Base-by-base conservation (phyloP, 2,888 invertebrate species). In the Chironomus riparius region DNA sequence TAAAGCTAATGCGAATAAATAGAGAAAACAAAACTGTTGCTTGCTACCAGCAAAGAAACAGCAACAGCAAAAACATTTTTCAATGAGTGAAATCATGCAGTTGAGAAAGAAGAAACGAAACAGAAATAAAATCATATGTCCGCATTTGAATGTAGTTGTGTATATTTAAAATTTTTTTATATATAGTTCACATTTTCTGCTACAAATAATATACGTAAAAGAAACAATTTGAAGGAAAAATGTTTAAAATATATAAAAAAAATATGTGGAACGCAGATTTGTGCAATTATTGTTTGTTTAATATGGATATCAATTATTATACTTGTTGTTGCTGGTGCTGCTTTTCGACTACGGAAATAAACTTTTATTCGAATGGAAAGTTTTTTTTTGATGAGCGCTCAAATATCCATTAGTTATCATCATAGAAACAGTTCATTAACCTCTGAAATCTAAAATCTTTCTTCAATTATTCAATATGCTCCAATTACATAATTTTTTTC, bases 301-400 rank as follows among this genome's bases (percentile, higher is more conserved):
- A 56, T 56, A 18, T 65, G 65, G 65, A 65, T 65, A 65, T 65
- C 65, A 65, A 65, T 65, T 65, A 65, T 65, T 13, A 65, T 24
- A 13, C 65, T 62, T 62, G 38, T 38, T 38, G 38, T 38, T 38
- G 38, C 10, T 38, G 38, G 7, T 38, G 38, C 10, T 10, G 38
- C 7, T 38, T 65, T 65, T 65, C 22, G 65, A 22, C 65, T 21
- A 12, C 65, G 65, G 65, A 65, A 65, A 65, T 65, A 21, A 65
- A 21, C 13, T 24, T 65, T 65, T 65, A 24, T 21, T 4, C 13
- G 65, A 65, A 21, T 65, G 65, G 65, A 65, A 65, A 65, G 65
- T 65, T 65, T 65, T n/a, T 56, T 50, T 56, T 18, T 56, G 56
- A 56, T 56, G 56, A 56, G 18, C 56, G 56, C 38, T 38, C 38